Conservation (phyloP, 2,797 vertebrate genomes). For the Xenentodon cancila region DNA sequence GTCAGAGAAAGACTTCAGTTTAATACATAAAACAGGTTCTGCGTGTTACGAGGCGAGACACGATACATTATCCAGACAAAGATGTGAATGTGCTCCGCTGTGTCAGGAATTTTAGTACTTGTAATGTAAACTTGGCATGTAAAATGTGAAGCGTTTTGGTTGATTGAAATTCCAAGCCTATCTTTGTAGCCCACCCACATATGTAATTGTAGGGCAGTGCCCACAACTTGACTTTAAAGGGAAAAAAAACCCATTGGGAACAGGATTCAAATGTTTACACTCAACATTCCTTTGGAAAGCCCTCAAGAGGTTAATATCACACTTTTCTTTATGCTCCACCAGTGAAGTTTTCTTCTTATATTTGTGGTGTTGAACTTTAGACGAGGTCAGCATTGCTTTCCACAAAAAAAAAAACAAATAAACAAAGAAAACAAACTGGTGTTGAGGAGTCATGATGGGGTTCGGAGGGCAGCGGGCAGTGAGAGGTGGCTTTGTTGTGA, state of each 20-base stretch:
- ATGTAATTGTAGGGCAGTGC: slow-evolving; percentile 15
- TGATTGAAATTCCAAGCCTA: slow-evolving; percentile 46
- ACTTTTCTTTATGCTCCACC: slow-evolving; percentile 5
- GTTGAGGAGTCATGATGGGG: slow-evolving; percentile 26
- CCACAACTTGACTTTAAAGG: slow-evolving; percentile 17
- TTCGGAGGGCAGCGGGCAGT: slow-evolving; percentile 51
- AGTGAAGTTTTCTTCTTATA: slow-evolving; percentile 18
- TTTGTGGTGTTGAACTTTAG: slow-evolving; percentile 25
- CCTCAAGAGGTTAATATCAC: slow-evolving; percentile 4
- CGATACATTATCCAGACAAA: slow-evolving; percentile 2
- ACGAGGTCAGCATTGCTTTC: slow-evolving; percentile 12
- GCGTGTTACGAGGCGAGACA: not conserved
- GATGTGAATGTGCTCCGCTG: not conserved
- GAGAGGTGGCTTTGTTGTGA: slow-evolving; percentile 59
- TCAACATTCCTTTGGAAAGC: slow-evolving; percentile 9
- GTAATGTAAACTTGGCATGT: slow-evolving; percentile 38
- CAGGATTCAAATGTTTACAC: slow-evolving; percentile 3
- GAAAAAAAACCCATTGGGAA: slow-evolving; percentile 14
- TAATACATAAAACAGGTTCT: not conserved
- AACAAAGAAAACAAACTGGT: not conserved
- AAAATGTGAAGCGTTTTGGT: slow-evolving; percentile 38
- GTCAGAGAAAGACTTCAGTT: slow-evolving; percentile 40
- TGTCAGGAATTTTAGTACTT: slow-evolving; percentile 35
- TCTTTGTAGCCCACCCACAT: slow-evolving; percentile 51
- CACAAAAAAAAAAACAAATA: slow-evolving; percentile 1